phyloP scores from a whole-genome alignment of 2,888 invertebrate genomes.

The Aethes cnicana region DNA sequence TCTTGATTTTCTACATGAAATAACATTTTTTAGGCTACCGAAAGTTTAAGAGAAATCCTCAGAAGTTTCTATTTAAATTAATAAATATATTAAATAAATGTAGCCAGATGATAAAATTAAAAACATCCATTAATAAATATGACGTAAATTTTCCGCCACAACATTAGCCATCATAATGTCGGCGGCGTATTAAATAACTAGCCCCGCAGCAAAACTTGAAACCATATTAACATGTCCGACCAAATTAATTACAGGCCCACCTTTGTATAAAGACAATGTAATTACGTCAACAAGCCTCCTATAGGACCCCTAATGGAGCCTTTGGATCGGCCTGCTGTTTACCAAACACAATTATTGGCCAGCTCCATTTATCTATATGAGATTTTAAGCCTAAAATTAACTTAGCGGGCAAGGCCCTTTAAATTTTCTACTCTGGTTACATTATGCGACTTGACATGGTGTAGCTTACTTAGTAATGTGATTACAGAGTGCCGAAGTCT shows the following conservation, averaged over 20 bases:
- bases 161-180: too few relatives aligned
- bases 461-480: conserved; percentile 9
- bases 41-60: too few relatives aligned
- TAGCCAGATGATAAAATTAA: too few relatives aligned
- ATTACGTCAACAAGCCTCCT: conserved; percentile 61
- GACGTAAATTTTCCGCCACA: not conserved
- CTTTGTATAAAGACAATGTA: conserved; percentile 63
- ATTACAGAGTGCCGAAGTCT: conserved; percentile 7
- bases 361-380: conserved; percentile 78
- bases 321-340: conserved; percentile 57
- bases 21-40: too few relatives aligned
- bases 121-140: too few relatives aligned
- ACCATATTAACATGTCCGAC: conserved; percentile 32
- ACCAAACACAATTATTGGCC: conserved; percentile 75
- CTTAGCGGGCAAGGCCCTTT: conserved; percentile 63
- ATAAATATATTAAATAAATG: too few relatives aligned
- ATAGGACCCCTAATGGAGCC: conserved; percentile 61
- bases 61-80: too few relatives aligned
- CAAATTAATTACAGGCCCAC: conserved; percentile 53
- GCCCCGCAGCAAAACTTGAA: conserved; percentile 13
- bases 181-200: conserved; percentile 1
- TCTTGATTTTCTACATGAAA: too few relatives aligned
- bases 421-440: conserved; percentile 24
- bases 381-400: conserved; percentile 79
- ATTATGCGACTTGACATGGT: conserved; percentile 2